Percentiles rank a stretch among this genome's conserved stretches.
phyloP scores from a whole-genome alignment of 2,888 invertebrate species.

The Volucella zonaria region DNA sequence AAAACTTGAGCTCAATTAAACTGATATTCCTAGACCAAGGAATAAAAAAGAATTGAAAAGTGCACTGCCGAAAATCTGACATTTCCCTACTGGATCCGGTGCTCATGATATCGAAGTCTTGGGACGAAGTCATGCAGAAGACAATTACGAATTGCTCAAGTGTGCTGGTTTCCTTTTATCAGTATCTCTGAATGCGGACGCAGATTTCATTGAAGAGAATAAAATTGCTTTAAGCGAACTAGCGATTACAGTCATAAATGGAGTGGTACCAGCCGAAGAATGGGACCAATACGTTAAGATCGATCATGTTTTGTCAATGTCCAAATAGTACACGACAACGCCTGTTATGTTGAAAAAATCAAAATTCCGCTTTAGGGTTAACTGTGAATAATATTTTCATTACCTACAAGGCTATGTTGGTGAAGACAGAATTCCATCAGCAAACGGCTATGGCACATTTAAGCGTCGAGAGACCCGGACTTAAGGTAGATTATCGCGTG shows the following conservation, averaged over 20 bases:
- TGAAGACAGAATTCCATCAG: too few species aligned
- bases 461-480: too few species aligned
- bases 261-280: background rate
- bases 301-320: background rate
- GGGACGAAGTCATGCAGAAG: background rate
- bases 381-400: too few species aligned
- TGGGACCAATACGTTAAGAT: background rate
- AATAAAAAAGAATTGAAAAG: background rate
- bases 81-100: background rate
- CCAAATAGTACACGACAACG: too few species aligned
- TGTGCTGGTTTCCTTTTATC: background rate
- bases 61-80: background rate
- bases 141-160: background rate
- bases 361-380: too few species aligned
- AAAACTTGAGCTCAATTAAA: conserved; percentile 7
- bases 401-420: too few species aligned
- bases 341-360: too few species aligned
- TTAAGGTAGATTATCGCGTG: too few species aligned
- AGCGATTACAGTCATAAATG: too few species aligned
- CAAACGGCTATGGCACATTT: too few species aligned
- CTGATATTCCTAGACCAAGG: conserved; percentile 6
- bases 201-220: background rate
- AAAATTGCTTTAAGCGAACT: background rate
- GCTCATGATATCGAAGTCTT: background rate
- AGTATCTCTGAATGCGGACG: background rate